Evolutionary conservation across 2,888 invertebrate genomes (phyloP).

Genomic region (Bedellia somnulentella): DNA sequence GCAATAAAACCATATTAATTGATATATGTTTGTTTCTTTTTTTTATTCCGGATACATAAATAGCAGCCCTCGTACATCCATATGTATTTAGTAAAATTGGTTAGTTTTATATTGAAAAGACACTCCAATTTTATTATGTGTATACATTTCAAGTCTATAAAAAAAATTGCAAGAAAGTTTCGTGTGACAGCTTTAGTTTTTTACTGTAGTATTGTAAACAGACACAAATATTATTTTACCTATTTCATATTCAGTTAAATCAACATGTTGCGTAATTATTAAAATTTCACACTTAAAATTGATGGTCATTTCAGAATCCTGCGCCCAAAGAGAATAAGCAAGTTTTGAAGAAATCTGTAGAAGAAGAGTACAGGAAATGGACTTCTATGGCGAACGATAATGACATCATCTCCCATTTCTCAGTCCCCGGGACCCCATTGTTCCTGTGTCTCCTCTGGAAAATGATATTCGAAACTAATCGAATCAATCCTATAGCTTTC

Average conservation of each 20-base stretch:
- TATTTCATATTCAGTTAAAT: too few species aligned
- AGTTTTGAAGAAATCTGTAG: conserved; percentile 87
- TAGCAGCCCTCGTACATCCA: too few species aligned
- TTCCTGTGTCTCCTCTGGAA: conserved; percentile 94
- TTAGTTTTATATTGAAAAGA: background rate
- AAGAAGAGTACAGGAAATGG: conserved; percentile 96
- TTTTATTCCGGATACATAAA: too few species aligned
- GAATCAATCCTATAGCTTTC: conserved; percentile 92
- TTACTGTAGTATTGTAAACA: too few species aligned
- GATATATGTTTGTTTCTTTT: too few species aligned
- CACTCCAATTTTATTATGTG: background rate
- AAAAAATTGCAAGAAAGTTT: too few species aligned
- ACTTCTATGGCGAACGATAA: conserved; percentile 96
- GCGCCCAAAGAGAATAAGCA: conserved; percentile 89
- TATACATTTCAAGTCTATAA: too few species aligned
- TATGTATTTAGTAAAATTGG: too few species aligned
- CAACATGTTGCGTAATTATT: background rate
- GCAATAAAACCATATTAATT: too few species aligned
- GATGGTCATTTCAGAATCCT: conserved; percentile 74
- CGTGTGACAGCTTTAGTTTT: background rate
- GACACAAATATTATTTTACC: too few species aligned
- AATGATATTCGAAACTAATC: conserved; percentile 91
- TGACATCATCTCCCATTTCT: conserved; percentile 94
- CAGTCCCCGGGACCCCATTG: conserved; percentile 87
- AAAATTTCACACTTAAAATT: conserved; percentile 8